phyloP scores from a whole-genome alignment of 1,140 invertebrate genomes.

The Anastrepha obliqua region DNA sequence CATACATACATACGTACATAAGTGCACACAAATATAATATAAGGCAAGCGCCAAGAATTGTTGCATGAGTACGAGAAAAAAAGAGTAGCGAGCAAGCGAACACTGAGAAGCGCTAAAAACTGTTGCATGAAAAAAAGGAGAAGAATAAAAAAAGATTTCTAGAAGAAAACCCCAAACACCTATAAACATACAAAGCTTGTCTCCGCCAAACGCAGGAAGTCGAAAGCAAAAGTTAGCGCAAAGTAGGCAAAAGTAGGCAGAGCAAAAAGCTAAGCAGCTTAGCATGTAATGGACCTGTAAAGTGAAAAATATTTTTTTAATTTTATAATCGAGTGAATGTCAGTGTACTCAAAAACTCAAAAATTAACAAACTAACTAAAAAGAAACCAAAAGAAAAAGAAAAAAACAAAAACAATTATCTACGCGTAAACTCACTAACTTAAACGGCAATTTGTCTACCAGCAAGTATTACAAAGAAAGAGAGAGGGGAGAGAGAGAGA shows the following conservation, averaged over 20 bases:
- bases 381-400: too few species aligned
- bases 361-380: too few species aligned
- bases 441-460: constrained; percentile 31
- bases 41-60: too few species aligned
- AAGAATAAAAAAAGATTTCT: neutral
- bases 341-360: too few species aligned
- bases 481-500: neutral
- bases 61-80: too few species aligned
- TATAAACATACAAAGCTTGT: neutral
- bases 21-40: neutral
- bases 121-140: neutral
- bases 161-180: too few species aligned
- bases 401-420: neutral
- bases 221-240: neutral
- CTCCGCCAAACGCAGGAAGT: neutral
- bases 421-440: neutral
- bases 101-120: neutral
- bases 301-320: constrained; percentile 45
- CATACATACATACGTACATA: neutral
- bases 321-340: constrained; percentile 32
- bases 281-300: constrained; percentile 1
- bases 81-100: too few species aligned
- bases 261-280: constrained; percentile 26
- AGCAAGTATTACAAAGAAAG: constrained; percentile 7
- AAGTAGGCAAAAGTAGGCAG: neutral